Base-by-base conservation (phyloP, 2,113 vertebrate species). In the Scolopax mira region DNA sequence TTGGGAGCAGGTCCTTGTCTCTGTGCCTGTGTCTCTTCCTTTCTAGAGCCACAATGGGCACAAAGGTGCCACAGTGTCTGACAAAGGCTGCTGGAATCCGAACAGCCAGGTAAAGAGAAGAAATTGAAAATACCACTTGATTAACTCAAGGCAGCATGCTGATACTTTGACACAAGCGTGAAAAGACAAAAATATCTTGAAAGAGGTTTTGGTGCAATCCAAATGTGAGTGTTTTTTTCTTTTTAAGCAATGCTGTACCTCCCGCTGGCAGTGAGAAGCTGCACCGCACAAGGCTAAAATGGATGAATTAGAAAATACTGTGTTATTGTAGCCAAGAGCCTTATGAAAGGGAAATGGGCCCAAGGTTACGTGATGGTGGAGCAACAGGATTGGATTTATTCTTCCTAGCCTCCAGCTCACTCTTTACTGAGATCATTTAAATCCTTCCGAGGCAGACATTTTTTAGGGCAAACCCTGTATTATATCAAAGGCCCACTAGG, bases 251-350 rank as follows among this genome's bases (percentile, higher is more conserved):
- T 11, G 12, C 24, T 69, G 28, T 15, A 24, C n/a, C 49, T 77
- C 7, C 35, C 0, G 0, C 7, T 2, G 13, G 52, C 31, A 27
- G 37, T 18, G 49, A 79, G 57, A 67, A 88, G 14, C 66, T 85
- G 41, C 33, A 69, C 35, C 1, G 0, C 67, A 19, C 3, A 7
- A 1, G 2, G 60, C 19, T 52, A 11, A 57, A 79, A 54, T 0
- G 1, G 48, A 16, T 54, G 23, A 49, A 61, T 52, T 66, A 16
- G n/a, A 62, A 86, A 70, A 54, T 48, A 49, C 8, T 0, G 0
- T 37, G 16, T 28, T 55, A 27, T 4, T 92, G 58, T 61, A 44
- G 64, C 44, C 35, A 73, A 25, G 37, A 92, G 37, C 28, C 48
- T 84, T 39, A 31, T 49, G 37, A 66, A 62, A 90, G 30, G 28